Evolutionary conservation across 2,797 vertebrate species (phyloP).

Genomic region (Danionella dracula): DNA sequence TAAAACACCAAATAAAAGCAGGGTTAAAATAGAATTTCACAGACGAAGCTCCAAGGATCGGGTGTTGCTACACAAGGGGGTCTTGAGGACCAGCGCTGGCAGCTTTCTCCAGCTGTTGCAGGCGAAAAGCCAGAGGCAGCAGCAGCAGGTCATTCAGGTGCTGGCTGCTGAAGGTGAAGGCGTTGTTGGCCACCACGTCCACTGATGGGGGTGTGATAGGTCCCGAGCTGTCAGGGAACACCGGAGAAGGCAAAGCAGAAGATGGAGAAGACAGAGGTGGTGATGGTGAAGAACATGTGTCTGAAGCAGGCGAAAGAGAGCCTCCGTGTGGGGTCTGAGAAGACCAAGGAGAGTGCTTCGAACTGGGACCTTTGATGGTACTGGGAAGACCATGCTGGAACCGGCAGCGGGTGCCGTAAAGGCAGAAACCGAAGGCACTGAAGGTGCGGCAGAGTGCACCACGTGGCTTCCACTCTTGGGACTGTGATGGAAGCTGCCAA

Average conservation of each 20-base stretch:
- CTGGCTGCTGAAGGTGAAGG: slow-evolving; percentile 73
- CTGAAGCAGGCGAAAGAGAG: slow-evolving; percentile 39
- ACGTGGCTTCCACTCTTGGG: slow-evolving; percentile 56
- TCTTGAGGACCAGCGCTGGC: slow-evolving; percentile 28
- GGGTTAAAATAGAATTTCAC: background rate
- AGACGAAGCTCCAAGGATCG: slow-evolving; percentile 14
- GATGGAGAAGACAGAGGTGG: slow-evolving; percentile 44
- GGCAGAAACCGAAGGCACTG: slow-evolving; percentile 69
- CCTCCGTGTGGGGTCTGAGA: slow-evolving; percentile 12
- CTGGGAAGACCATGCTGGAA: slow-evolving; percentile 70
- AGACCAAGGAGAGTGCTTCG: background rate
- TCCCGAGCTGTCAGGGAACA: slow-evolving; percentile 44
- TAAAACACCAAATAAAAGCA: background rate
- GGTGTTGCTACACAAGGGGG: slow-evolving; percentile 50
- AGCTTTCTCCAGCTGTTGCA: slow-evolving; percentile 66
- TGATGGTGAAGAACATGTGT: slow-evolving; percentile 52
- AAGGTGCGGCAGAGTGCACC: slow-evolving; percentile 67
- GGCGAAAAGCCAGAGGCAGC: slow-evolving; percentile 66
- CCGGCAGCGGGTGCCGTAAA: slow-evolving; percentile 71
- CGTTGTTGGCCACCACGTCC: slow-evolving; percentile 58
- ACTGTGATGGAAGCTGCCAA: slow-evolving; percentile 17
- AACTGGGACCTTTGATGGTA: slow-evolving; percentile 30
- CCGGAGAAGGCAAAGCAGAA: slow-evolving; percentile 43
- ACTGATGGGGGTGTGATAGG: slow-evolving; percentile 50
- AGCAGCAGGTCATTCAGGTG: slow-evolving; percentile 70